phyloP scores from a whole-genome alignment of 2,113 vertebrate genomes.

The Pteropus alecto region DNA sequence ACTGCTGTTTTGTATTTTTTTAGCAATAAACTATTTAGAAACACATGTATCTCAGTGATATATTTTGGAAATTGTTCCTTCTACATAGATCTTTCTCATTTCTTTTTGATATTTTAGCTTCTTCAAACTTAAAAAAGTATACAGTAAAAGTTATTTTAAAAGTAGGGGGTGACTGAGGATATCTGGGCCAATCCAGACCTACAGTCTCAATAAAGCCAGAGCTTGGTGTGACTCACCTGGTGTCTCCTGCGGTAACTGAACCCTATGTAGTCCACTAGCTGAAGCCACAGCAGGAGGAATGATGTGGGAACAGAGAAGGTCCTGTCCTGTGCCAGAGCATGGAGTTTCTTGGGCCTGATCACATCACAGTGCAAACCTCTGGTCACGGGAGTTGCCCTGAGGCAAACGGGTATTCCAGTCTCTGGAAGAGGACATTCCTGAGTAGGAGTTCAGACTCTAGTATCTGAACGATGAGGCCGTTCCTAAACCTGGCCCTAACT shows the following conservation, averaged over 20 bases:
- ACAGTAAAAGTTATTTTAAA: background rate
- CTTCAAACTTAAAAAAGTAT: background rate
- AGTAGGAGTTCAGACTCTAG: background rate
- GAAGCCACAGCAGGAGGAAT: background rate
- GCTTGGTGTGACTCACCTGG: background rate
- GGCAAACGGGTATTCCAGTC: background rate
- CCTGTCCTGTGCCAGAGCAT: background rate
- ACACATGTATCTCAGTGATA: background rate
- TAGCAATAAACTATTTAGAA: background rate
- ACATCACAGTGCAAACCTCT: background rate
- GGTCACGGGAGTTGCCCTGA: background rate
- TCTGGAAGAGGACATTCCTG: background rate
- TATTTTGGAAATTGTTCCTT: background rate
- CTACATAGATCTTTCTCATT: background rate
- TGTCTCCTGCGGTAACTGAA: background rate
- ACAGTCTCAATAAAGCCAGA: background rate
- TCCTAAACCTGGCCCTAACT: background rate
- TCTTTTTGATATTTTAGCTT: background rate
- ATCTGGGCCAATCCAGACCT: background rate
- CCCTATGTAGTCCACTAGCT: background rate
- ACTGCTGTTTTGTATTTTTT: background rate
- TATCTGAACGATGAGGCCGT: background rate
- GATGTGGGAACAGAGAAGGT: background rate
- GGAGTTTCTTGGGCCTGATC: background rate
- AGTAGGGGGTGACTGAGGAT: background rate